These are phyloP conservation scores for Cherax destructor DNA, from an alignment of 1,140 invertebrate species.

Conservation along the genomic window DNA sequence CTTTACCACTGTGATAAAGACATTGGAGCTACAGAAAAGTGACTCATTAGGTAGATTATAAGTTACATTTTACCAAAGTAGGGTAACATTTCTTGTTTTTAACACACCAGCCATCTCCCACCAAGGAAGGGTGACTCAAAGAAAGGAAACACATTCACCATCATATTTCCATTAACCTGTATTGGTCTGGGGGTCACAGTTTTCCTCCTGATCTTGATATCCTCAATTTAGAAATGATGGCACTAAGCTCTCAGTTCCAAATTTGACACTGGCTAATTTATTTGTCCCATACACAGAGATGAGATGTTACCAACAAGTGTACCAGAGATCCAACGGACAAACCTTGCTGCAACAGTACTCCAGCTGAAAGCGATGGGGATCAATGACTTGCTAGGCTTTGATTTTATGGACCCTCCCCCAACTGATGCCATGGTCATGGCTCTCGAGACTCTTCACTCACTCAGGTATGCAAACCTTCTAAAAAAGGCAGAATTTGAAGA, in stretches of 20 bases:
- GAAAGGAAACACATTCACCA: too few species aligned
- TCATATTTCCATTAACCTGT: too few species aligned
- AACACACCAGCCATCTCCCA: too few species aligned
- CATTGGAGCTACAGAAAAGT: too few species aligned
- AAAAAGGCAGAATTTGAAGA: too few species aligned
- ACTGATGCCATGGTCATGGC: slow-evolving; percentile 98
- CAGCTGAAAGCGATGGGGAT: slow-evolving; percentile 99
- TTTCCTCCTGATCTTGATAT: too few species aligned
- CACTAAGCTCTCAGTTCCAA: not conserved
- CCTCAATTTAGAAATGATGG: not conserved
- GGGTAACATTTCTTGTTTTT: too few species aligned
- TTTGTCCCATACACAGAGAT: slow-evolving; percentile 80
- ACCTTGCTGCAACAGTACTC: slow-evolving; percentile 95
- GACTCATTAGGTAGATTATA: too few species aligned
- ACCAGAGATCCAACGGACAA: slow-evolving; percentile 99
- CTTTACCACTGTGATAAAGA: too few species aligned
- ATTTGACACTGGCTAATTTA: not conserved
- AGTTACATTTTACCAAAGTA: too few species aligned
- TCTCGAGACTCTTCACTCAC: slow-evolving; percentile 95
- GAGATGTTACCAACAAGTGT: slow-evolving; percentile 99
- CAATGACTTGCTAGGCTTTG: slow-evolving; percentile 99
- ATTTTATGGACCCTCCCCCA: slow-evolving; percentile 99
- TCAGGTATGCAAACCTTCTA: slow-evolving; percentile 78
- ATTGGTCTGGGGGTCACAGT: too few species aligned
- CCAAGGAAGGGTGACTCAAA: too few species aligned